Evolutionary conservation across 2,113 vertebrate genomes (phyloP).

Genomic region (Puffinus mauretanicus): DNA sequence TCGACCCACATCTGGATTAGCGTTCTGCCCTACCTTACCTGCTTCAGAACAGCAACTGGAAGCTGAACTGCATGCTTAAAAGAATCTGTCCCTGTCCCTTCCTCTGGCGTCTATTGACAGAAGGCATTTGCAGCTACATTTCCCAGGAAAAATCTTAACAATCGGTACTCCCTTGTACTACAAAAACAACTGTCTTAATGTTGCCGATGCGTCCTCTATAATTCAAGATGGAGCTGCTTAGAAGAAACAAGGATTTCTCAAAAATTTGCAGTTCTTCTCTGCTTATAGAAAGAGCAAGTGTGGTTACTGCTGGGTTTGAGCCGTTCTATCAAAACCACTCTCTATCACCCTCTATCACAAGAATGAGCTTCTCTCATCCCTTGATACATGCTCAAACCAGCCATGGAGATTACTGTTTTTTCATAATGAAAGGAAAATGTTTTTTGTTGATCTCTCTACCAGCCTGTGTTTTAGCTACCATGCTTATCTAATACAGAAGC

Average conservation of each 20-base stretch:
- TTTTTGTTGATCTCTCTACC: background rate
- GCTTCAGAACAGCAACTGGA: background rate
- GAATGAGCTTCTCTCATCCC: background rate
- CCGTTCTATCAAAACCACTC: background rate
- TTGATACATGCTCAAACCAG: background rate
- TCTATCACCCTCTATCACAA: background rate
- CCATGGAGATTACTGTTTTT: rapidly evolving
- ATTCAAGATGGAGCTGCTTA: background rate
- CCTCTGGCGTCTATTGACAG: background rate
- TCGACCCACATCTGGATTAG: background rate
- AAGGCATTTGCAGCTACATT: background rate
- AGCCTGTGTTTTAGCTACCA: background rate
- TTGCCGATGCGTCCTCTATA: background rate
- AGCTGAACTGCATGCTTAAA: background rate
- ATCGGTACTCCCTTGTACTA: background rate
- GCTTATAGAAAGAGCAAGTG: background rate
- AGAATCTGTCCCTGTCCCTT: background rate
- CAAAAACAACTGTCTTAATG: background rate
- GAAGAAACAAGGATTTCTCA: background rate
- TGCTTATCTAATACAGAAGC: background rate
- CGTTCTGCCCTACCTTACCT: background rate
- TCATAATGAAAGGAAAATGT: background rate
- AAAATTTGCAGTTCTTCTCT: background rate
- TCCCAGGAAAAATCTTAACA: background rate
- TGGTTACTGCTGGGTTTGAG: background rate